Conservation (phyloP, 92 coral and sea anemone species). For the Siderastrea radians region DNA sequence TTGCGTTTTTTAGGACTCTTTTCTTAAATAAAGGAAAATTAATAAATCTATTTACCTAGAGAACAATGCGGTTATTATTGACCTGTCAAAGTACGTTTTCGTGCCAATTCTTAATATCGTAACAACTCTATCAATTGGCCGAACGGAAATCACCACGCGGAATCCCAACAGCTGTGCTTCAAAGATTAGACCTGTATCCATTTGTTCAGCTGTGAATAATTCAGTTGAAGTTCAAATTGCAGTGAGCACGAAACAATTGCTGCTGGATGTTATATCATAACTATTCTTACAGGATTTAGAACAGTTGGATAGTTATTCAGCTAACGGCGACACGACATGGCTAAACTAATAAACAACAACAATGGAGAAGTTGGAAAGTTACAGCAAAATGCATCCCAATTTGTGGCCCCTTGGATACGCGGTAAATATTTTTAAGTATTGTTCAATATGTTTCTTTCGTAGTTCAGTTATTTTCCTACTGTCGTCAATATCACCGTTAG, state of each 20-base stretch:
- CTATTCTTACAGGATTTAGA: background rate
- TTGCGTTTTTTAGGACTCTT: background rate
- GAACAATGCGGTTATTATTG: background rate
- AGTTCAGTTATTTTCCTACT: background rate
- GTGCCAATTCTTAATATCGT: background rate
- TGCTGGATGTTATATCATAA: background rate
- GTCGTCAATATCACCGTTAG: background rate
- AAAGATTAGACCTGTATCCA: background rate
- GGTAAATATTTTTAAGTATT: constrained; percentile 7
- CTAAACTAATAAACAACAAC: background rate
- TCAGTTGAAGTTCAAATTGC: background rate
- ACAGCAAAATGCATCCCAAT: background rate
- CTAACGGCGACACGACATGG: background rate
- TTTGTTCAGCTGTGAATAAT: constrained; percentile 6
- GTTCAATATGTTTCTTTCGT: background rate
- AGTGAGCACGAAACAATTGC: background rate
- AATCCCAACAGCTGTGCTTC: constrained; percentile 2
- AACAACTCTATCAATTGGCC: background rate
- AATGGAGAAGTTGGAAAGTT: background rate
- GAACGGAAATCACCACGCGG: background rate
- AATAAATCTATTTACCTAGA: background rate
- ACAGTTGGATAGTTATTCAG: background rate
- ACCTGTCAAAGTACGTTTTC: background rate
- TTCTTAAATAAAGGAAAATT: background rate
- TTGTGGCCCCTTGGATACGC: background rate